Evolutionary conservation across 2,797 vertebrate species (phyloP).

Genomic region (Xiphorhynchus erythropygius): DNA sequence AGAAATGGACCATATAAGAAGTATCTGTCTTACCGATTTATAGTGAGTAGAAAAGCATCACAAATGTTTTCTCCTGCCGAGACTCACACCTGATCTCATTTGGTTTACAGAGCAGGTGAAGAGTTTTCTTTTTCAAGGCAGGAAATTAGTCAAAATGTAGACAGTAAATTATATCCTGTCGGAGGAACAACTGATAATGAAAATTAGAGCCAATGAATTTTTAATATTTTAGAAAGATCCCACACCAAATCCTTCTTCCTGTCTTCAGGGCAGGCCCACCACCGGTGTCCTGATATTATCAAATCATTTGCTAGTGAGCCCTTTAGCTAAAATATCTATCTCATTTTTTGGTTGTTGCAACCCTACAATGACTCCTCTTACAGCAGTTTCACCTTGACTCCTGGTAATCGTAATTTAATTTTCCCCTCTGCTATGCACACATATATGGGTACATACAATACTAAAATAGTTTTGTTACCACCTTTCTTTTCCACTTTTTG

Average conservation of each 20-base stretch:
- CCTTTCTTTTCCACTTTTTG: not conserved
- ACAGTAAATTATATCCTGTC: not conserved
- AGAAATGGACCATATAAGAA: not conserved
- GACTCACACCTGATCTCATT: not conserved
- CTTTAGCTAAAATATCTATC: not conserved
- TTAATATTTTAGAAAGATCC: not conserved
- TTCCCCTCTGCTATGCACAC: not conserved
- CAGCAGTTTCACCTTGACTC: not conserved
- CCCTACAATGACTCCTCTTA: not conserved
- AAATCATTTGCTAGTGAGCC: not conserved
- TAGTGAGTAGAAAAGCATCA: not conserved
- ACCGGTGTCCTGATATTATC: not conserved
- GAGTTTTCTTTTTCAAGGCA: not conserved
- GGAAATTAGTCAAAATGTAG: not conserved
- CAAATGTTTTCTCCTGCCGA: not conserved
- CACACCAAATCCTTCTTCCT: not conserved
- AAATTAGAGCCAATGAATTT: not conserved
- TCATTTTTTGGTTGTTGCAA: not conserved
- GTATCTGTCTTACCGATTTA: not conserved
- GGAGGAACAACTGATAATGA: not conserved
- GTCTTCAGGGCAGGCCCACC: not conserved
- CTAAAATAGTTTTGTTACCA: not conserved
- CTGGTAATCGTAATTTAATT: not conserved
- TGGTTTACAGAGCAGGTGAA: not conserved
- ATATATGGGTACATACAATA: no score